Evolutionary conservation across 2,113 vertebrate genomes (phyloP).

Genomic region (Hemicordylus capensis): DNA sequence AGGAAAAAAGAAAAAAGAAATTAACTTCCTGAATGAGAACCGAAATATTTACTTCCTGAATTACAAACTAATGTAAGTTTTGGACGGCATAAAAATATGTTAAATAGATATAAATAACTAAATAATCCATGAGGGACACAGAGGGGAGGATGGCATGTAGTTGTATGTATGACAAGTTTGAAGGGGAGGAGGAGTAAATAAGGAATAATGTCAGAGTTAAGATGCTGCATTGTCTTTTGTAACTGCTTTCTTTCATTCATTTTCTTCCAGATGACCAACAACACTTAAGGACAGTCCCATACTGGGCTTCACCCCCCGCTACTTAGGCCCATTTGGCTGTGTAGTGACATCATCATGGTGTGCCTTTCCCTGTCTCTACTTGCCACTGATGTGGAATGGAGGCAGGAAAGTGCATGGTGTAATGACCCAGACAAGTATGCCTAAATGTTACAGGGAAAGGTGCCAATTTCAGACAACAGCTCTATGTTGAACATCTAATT

Average conservation of each 20-base stretch:
- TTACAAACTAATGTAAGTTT: no score
- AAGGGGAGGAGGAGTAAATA: conserved; percentile 13
- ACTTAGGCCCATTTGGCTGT: no score
- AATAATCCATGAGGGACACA: conserved; percentile 39
- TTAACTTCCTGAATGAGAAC: conserved; percentile 3
- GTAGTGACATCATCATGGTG: neutral
- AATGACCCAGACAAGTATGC: neutral
- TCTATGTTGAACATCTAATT: neutral
- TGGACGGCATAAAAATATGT: no score
- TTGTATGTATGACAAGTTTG: conserved; percentile 49
- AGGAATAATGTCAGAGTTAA: conserved; percentile 37
- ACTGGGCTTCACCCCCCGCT: neutral
- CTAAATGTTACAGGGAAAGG: neutral
- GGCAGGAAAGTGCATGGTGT: neutral
- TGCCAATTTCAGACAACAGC: neutral
- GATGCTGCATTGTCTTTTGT: conserved; percentile 50
- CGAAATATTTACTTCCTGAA: no score
- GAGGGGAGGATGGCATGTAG: conserved; percentile 45
- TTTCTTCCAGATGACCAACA: conserved; percentile 46
- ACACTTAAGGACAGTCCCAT: conserved; percentile 4
- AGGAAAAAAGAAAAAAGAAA: neutral
- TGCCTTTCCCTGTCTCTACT: neutral
- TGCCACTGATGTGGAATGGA: neutral
- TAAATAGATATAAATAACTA: no score
- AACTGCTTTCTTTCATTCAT: conserved; percentile 37